phyloP scores from a whole-genome alignment of 2,888 invertebrate species.

The Euplexia lucipara region DNA sequence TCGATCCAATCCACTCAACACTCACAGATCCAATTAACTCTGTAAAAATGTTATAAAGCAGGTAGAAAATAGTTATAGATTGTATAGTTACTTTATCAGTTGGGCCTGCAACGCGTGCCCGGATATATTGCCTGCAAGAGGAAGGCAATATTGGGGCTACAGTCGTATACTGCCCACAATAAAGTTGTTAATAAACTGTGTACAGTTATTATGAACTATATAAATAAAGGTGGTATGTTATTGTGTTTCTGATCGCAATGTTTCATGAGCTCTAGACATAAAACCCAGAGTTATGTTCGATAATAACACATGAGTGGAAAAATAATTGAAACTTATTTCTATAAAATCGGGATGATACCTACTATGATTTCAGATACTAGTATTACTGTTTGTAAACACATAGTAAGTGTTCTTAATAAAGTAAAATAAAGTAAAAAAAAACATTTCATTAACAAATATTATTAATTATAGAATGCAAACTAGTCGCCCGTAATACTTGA shows the following conservation, averaged over 20 bases:
- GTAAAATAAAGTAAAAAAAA: too few relatives aligned
- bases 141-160: constrained; percentile 1
- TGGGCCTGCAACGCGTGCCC: constrained; percentile 13
- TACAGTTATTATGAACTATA: constrained; percentile 17
- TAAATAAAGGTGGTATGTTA: neutral
- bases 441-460: too few relatives aligned
- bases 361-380: too few relatives aligned
- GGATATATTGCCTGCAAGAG: constrained; percentile 25
- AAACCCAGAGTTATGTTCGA: neutral
- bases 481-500: too few relatives aligned
- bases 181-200: constrained; percentile 19
- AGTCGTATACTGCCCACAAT: constrained; percentile 21
- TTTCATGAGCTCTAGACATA: neutral
- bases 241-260: constrained; percentile 1
- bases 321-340: neutral
- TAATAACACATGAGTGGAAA: neutral
- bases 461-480: too few relatives aligned
- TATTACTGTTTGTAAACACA: too few relatives aligned
- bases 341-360: neutral
- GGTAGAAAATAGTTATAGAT: neutral
- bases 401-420: too few relatives aligned
- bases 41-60: neutral
- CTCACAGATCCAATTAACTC: too few relatives aligned
- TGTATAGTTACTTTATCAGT: constrained; percentile 20
- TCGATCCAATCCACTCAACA: too few relatives aligned